These are phyloP conservation scores for Vireo griseus DNA, from an alignment of 2,797 vertebrate species.

Conservation along the genomic window DNA sequence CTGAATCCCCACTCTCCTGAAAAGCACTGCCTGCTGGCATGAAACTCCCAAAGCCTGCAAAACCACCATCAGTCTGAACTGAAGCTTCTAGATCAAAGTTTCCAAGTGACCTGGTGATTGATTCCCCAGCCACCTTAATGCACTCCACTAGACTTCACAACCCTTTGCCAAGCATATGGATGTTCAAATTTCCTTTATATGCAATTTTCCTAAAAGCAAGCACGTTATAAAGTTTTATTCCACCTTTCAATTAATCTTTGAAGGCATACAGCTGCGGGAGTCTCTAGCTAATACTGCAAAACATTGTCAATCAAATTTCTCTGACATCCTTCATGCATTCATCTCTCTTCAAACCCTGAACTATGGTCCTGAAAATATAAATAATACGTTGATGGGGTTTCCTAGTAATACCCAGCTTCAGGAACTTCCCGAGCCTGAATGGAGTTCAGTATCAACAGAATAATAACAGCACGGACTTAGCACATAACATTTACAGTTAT, in stretches of 20 bases:
- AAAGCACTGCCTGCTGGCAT: not conserved
- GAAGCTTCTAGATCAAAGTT: not conserved
- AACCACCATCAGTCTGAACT: not conserved
- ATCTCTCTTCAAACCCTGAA: accelerated
- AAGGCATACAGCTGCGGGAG: not conserved
- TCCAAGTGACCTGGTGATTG: not conserved
- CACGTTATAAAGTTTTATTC: not conserved
- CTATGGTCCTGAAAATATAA: not conserved
- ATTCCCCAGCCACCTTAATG: not conserved
- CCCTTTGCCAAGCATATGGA: not conserved
- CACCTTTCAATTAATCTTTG: not conserved
- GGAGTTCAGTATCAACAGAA: not conserved
- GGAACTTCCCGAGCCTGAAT: not conserved
- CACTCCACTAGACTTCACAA: not conserved
- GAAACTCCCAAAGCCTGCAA: not conserved
- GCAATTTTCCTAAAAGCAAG: not conserved
- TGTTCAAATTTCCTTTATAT: not conserved
- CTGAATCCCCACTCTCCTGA: not conserved
- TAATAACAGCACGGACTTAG: accelerated
- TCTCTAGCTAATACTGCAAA: not conserved
- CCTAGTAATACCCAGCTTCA: not conserved
- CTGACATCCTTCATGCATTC: accelerated
- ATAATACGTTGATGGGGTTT: not conserved
- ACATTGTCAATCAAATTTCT: not conserved
- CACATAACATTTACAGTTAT: not conserved